Base-by-base conservation (phyloP, 2,797 vertebrate genomes). In the Mionectes olivaceus region DNA sequence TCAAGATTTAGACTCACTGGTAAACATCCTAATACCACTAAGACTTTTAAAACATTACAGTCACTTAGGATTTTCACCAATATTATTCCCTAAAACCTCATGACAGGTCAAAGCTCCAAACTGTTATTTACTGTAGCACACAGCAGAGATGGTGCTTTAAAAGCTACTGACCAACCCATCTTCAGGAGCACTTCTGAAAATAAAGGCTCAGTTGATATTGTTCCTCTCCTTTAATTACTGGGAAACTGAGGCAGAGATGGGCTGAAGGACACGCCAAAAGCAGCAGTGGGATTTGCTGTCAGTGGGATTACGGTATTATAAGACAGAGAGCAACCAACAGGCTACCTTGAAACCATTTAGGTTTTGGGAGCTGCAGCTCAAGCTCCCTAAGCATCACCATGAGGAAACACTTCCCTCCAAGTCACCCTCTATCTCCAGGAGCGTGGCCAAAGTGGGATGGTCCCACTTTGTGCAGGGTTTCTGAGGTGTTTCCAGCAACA, bases 201-300 rank as follows among this genome's bases (percentile, higher is more conserved):
- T 4, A 56, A 61, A 49, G 5, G 21, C 21, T 17, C 28, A 88
- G 37, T 55, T 11, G 47, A 64, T 64, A 53, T 24, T 35, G 15
- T 23, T 7, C 56, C 12, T 35, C 11, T 7, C 19, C 22, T 67
- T 82, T 89, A 83, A 87, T 75, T 76, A 83, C 25, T 35, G 35
- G 32, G 78, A 92, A 95, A 87, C 63, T 56, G 80, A 96, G 88
- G 89, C 68, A 87, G 75, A 23, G 52, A 52, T 6, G 23, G 35
- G 28, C 13, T 84, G 55, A 90, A 82, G 82, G 53, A 74, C 30
- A 22, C 25, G 28, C 35, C 37, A 83, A 82, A 83, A 73, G n/a
- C 52, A 65, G 24, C 64, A 75, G 30, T 41, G 55, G 47, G 59
- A 81, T 55, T 69, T 82, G 32, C 3, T 41, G n/a, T 13, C 37